Base-by-base conservation (phyloP, 2,888 invertebrate species). In the Ophonus ardosiacus region DNA sequence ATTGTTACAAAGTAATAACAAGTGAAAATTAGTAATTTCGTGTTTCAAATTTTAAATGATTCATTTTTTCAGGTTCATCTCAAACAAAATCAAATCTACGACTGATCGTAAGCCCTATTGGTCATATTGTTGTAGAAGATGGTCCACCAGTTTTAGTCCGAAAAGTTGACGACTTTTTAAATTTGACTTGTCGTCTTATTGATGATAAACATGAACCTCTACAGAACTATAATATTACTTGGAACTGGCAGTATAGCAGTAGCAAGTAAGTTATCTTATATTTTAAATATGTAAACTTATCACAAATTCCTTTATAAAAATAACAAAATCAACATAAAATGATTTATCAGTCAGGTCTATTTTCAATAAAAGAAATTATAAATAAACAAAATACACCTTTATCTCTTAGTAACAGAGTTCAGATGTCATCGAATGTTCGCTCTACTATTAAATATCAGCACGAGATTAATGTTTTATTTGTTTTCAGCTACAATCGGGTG, bases 161-260 rank as follows among this genome's bases (percentile, higher is more conserved):
- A 81, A 88, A 86, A 86, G 88, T 87, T 65, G 88, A 88, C 81
- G 88, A 89, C 79, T 88, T 88, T n/a, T 84, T 89, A n/a, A 89
- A 88, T 81, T 87, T 89, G 86, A 89, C 89, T 31, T 89, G 89
- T 59, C 87, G 86, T n/a, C 86, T 88, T 2, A 86, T 87, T 61
- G 78, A 87, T 86, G 86, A 87, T 17, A 87, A 86, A 78, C 85
- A 87, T 21, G 87, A 87, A 17, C 87, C 86, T 15, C 15, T 80
- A 40, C 85, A 51, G 5, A 85, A 85, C 51, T 85, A 85, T 40
- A 85, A 85, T 80, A 79, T 85, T 40, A 85, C 57, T 21, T 85
- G 85, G 85, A 85, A 85, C 17, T 85, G 85, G 85, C 85, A 85
- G 68, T 85, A 85, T 40, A 85, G 85, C 63, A 79, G 80, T 10